Conservation (phyloP, 2,888 invertebrate genomes). For the Ophraella communa region DNA sequence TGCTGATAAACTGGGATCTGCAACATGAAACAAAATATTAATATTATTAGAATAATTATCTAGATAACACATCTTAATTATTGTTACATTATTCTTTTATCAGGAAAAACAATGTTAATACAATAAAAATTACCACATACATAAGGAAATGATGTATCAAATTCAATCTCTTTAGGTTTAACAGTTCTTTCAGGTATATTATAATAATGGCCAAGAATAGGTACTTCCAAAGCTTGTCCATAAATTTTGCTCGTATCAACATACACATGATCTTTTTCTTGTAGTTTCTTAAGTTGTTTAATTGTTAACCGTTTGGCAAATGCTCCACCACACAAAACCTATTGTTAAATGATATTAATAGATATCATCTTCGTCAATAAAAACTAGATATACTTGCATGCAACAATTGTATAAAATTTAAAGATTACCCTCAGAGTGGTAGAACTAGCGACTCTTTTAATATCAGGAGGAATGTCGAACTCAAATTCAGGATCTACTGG, state of each 20-base stretch:
- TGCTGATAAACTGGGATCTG: conserved; percentile 19
- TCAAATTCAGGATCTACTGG: conserved; percentile 54
- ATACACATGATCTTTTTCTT: conserved; percentile 56
- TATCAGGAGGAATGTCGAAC: conserved; percentile 75
- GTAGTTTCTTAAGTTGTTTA: conserved; percentile 63
- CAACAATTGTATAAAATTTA: background rate
- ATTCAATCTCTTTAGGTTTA: conserved; percentile 60
- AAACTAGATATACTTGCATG: too few species aligned
- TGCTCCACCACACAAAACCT: conserved; percentile 55
- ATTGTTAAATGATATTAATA: conserved; percentile 7
- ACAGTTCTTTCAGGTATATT: conserved; percentile 63
- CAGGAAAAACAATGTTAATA: background rate
- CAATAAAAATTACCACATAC: conserved; percentile 50
- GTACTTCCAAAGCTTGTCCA: conserved; percentile 64
- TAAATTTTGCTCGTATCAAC: conserved; percentile 61
- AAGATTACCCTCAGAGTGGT: conserved; percentile 74
- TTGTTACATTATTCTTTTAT: background rate
- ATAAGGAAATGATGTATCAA: conserved; percentile 70
- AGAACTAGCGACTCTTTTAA: conserved; percentile 75
- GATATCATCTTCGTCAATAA: too few species aligned
- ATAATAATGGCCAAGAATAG: conserved; percentile 68
- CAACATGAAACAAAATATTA: background rate
- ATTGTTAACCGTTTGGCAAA: conserved; percentile 60
- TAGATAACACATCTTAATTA: too few species aligned
- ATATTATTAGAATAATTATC: background rate